A percentile compares a stretch with the other conserved stretches of the same genome.
phyloP scores from a whole-genome alignment of 2,888 invertebrate species.

The Drosophila kokeensis region DNA sequence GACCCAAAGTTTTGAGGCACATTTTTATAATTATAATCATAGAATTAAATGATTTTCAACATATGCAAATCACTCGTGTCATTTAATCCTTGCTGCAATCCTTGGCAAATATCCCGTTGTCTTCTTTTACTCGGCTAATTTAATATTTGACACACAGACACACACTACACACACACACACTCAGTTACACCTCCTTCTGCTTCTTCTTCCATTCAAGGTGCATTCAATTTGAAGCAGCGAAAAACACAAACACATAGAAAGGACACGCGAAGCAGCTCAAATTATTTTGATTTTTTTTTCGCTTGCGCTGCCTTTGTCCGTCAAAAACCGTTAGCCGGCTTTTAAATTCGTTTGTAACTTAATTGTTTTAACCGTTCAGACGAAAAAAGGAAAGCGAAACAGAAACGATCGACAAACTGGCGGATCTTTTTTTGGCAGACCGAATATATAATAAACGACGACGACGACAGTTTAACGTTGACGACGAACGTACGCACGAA shows the following conservation, averaged over 20 bases:
- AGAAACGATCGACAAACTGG: slow-evolving; percentile 11
- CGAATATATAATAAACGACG: slow-evolving; percentile 18
- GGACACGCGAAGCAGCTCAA: slow-evolving; percentile 28
- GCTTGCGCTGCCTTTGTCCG: slow-evolving; percentile 22
- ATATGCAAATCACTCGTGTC: slow-evolving; percentile 77
- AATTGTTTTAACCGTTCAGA: slow-evolving; percentile 30
- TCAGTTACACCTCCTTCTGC: slow-evolving; percentile 15
- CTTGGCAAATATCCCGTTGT: slow-evolving; percentile 44
- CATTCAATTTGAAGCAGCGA: slow-evolving; percentile 38
- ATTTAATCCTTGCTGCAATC: slow-evolving; percentile 77
- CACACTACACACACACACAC: slow-evolving; percentile 11
- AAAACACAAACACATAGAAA: slow-evolving; percentile 28
- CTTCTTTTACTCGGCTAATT: slow-evolving; percentile 23
- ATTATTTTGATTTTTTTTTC: slow-evolving; percentile 1
- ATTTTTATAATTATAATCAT: slow-evolving; percentile 57
- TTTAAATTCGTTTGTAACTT: slow-evolving; percentile 20
- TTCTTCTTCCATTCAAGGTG: slow-evolving; percentile 36
- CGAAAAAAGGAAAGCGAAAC: neutral
- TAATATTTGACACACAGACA: slow-evolving; percentile 28
- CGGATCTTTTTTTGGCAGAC: slow-evolving; percentile 28
- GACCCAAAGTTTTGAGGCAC: slow-evolving; percentile 40
- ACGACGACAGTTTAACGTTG: slow-evolving; percentile 13
- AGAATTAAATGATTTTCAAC: slow-evolving; percentile 46
- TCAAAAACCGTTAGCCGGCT: slow-evolving; percentile 16
- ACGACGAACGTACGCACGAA: slow-evolving; percentile 38